Base-by-base conservation (phyloP, 2,888 invertebrate species). In the Rhodophaea formosa region DNA sequence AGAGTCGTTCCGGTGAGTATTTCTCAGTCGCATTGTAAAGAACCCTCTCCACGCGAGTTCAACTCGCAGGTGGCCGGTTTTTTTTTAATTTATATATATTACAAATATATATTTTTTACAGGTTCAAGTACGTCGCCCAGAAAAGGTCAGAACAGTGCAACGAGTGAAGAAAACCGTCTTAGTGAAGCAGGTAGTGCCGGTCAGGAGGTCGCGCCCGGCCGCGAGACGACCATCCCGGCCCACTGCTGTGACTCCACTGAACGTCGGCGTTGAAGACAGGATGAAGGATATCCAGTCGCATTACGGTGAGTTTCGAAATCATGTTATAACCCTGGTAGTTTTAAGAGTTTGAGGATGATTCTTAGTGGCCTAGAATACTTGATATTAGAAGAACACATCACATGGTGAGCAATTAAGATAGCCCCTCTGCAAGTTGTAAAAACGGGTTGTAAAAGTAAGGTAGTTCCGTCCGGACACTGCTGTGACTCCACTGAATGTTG, bases 131-230 rank as follows among this genome's bases (percentile, higher is more conserved):
- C 95, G 96, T 12, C 95, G 96, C 53, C 95, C 97, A 0, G 97
- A 97, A 79, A 96, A 96, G 71, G 95, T 98, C 0, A 94, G 95
- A 59, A 94, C 95, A 0, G 94, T 96, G 47, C 96, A 97, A 75
- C 95, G 96, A 67, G 97, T 98, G 0, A 97, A 97, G 88, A 98
- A 97, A 82, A 97, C 96, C 0, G 96, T 96, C 63, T 94, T 97
- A 83, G 96, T 97, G 35, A 95, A 96, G 72, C 96, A 97, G 72
- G 94, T 96, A 63, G 96, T 98, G 12, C 95, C 95, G 0, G 96
- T 97, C 8, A 93, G 94, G 53, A 88, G 94, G 0, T 62, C 58
- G 63, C 68, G 73, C 63, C 86, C 76, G 0, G 80, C 67, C 64
- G 79, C 67, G 15, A 64, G 79, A 0, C 59, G 82, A 6, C 66